Evolutionary conservation across 23 tunicate species (phyloP), one percentile per base, ranked within the genome.

Genomic region (Halocynthia aurantium): DNA sequence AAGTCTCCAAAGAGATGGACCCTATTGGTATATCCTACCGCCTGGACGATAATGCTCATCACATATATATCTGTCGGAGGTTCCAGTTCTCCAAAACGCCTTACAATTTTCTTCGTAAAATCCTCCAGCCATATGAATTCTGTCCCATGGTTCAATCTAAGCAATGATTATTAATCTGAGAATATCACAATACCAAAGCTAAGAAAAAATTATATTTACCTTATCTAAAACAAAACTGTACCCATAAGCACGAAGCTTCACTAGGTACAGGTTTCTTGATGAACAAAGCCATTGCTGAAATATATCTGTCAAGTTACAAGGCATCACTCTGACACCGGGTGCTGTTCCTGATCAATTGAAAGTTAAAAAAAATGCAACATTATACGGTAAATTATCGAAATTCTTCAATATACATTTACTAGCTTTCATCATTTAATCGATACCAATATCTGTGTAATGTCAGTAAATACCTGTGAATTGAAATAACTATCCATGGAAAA

Each of bases 221-320:
- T 57, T 72, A 62, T 87, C 94, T 51, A 76, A 51, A 31, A 88
- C 44, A 66, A 83, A 73, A 61, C 90, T 90, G 76, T 81, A 82
- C 8, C 55, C 18, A 65, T 62, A 83, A 5, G 50, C 58, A 50
- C 90, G 52, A 53, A 90, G 72, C 70, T 90, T 90, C 18, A 90
- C 57, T 58, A 85, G 97, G 71, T 76, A 81, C 8, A 84, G 86
- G 67, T 90, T 90, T 22, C 79, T 84, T 49, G 90, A 76, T 13
- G 80, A 83, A 67, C 97, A 90, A 9, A 81, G 69, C 97, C 97
- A 90, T 49, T 90, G 97, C 70, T 90, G 97, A 7, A 76, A 40
- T 10, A 70, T 22, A 62, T 90, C 90, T 31, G 90, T 61, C 11
- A 75, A 51, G 64, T 90, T 90, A 57, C 97, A 90, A 8, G 85